Base-by-base conservation (phyloP, 2,797 vertebrate species). In the Astyanax mexicanus region DNA sequence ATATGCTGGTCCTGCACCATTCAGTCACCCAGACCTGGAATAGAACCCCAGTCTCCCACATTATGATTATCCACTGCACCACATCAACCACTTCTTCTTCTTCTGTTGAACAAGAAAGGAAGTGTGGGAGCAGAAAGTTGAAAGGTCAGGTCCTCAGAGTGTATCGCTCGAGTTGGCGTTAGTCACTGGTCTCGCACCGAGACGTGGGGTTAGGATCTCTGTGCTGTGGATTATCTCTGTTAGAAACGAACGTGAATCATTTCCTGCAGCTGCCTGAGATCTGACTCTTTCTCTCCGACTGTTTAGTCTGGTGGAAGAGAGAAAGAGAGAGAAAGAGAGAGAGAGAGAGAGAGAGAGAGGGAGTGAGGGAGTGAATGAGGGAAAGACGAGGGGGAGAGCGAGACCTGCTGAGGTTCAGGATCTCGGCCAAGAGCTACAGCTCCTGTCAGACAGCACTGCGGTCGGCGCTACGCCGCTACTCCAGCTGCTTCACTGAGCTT, bases 231-330 rank as follows among this genome's bases (percentile, higher is more conserved):
- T 74, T 81, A 80, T 84, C 85, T 88, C 80, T 88, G 81, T 78
- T 80, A n/a, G 84, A 25, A 74, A 76, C 75, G 6, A 84, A 85
- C 82, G 67, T 81, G 87, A 90, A 89, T 86, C 78, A 81, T 88
- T 90, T 92, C 89, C 87, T 88, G 82, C 81, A 85, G 81, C 83
- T 86, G 84, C 86, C 77, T 81, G 81, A 88, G 85, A 88, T 80
- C 83, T 78, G 84, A 78, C 76, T 84, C 27, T 23, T 54, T 86
- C 77, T 25, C 17, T 67, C 81, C 19, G 74, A 79, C 85, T 90
- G 87, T 92, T 92, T 90, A 89, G 87, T 91, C 91, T 91, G 86
- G 83, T 55, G 68, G 87, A 90, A 78, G 81, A 70, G 85, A 81
- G 81, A 84, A 78, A 81, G 75, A 0, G n/a, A 7, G 40, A 42